Evolutionary conservation across 2,888 invertebrate genomes (phyloP).

Genomic region (Phortica okadai): DNA sequence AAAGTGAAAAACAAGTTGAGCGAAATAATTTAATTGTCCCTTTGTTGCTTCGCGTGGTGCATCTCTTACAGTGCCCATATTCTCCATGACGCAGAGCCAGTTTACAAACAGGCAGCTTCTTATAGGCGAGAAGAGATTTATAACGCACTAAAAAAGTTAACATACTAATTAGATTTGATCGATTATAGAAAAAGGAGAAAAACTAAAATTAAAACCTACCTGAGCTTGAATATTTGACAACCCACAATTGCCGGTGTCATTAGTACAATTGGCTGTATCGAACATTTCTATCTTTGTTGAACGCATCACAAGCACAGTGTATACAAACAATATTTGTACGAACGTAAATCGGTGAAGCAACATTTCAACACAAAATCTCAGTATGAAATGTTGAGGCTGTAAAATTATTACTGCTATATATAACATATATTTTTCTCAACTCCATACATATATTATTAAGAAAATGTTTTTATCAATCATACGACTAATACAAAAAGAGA

Average conservation of each 20-base stretch:
- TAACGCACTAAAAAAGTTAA: not conserved
- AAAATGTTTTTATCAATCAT: no score
- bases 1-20: not conserved
- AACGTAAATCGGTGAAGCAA: no score
- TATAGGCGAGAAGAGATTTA: conserved; percentile 14
- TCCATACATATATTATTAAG: no score
- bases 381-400: no score
- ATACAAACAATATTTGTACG: no score
- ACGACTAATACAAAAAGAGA: no score
- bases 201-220: not conserved
- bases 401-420: no score
- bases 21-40: conserved; percentile 1
- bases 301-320: no score
- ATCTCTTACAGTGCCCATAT: not conserved
- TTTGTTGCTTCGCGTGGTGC: not conserved
- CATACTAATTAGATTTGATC: not conserved
- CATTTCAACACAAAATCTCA: no score
- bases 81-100: conserved; percentile 5
- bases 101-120: conserved; percentile 5
- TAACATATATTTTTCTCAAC: no score
- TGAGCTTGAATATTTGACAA: not conserved
- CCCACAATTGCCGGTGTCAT: not conserved
- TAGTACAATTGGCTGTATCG: not conserved
- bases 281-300: no score
- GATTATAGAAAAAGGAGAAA: not conserved